Evolutionary conservation across 2,797 vertebrate genomes (phyloP).

Genomic region (Valencia hispanica): DNA sequence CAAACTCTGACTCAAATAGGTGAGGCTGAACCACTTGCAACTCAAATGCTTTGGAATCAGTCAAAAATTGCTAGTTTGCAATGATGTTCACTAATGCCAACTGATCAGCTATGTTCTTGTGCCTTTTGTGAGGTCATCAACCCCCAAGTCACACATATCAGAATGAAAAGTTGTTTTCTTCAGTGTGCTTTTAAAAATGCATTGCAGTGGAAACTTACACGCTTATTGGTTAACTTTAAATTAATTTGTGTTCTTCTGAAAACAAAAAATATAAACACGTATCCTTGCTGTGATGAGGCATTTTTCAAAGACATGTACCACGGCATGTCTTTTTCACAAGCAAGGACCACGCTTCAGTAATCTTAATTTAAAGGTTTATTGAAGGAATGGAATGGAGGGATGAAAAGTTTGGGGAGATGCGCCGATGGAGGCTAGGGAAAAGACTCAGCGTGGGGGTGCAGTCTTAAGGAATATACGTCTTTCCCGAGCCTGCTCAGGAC

Average conservation of each 20-base stretch:
- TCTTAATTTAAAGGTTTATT: too few relatives aligned
- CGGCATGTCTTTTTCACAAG: too few relatives aligned
- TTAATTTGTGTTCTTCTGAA: neutral
- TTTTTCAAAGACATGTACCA: slow-evolving; percentile 10
- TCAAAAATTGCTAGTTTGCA: neutral
- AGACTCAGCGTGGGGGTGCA: too few relatives aligned
- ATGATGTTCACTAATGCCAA: neutral
- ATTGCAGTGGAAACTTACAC: neutral
- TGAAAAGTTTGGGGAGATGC: too few relatives aligned
- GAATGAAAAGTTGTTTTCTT: neutral
- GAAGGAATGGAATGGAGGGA: too few relatives aligned
- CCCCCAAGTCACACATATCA: neutral
- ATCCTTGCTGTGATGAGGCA: slow-evolving; percentile 16
- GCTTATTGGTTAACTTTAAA: neutral
- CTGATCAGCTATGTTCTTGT: neutral
- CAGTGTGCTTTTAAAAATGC: neutral
- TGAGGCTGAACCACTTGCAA: neutral
- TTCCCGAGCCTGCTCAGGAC: too few relatives aligned
- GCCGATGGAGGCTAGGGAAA: too few relatives aligned
- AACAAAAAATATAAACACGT: neutral
- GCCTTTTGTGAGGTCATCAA: neutral
- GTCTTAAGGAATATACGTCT: too few relatives aligned
- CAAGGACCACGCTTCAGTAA: too few relatives aligned
- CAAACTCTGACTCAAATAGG: neutral
- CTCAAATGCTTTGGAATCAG: neutral